Percentiles rank a stretch among this genome's conserved stretches.
These are phyloP conservation scores for Carassius auratus DNA, from an alignment of 2,113 vertebrate genomes.

Conservation along the genomic window DNA sequence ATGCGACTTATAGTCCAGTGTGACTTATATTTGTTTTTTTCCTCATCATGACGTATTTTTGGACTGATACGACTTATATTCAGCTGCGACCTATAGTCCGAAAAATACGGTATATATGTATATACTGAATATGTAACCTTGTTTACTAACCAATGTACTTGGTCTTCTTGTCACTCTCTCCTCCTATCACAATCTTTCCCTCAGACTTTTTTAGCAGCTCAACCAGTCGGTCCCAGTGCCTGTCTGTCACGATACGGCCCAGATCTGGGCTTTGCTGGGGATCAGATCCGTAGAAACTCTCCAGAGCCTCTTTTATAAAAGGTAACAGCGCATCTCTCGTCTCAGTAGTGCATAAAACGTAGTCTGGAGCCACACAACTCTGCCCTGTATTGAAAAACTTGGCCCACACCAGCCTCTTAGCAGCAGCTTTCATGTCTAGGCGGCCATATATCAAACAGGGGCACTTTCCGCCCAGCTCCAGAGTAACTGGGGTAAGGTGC, in stretches of 20 bases:
- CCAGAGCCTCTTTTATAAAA: conserved; percentile 68
- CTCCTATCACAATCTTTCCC: conserved; percentile 74
- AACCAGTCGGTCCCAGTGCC: conserved; percentile 75
- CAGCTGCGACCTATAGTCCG: no score
- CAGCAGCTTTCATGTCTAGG: conserved; percentile 71
- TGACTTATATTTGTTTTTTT: no score
- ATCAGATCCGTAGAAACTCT: conserved; percentile 76
- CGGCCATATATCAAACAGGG: conserved; percentile 82
- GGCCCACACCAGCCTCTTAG: conserved; percentile 81
- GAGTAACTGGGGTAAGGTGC: conserved; percentile 83
- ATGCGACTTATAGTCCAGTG: no score
- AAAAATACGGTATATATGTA: no score
- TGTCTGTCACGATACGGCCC: conserved; percentile 75
- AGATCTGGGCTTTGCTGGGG: conserved; percentile 71
- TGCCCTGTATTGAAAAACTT: conserved; percentile 89
- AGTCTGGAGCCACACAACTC: conserved; percentile 87
- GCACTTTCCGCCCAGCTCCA: conserved; percentile 93
- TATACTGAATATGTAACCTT: background rate
- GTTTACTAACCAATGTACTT: conserved; percentile 74
- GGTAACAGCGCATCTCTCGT: conserved; percentile 79
- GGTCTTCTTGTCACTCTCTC: conserved; percentile 73
- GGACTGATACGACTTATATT: no score
- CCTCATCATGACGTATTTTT: no score
- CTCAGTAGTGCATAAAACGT: conserved; percentile 81
- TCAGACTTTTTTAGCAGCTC: conserved; percentile 65